Percentiles rank a stretch among this genome's conserved stretches.
These are phyloP conservation scores for Coracopsis vasa DNA, from an alignment of 2,113 vertebrate species.

Conservation along the genomic window DNA sequence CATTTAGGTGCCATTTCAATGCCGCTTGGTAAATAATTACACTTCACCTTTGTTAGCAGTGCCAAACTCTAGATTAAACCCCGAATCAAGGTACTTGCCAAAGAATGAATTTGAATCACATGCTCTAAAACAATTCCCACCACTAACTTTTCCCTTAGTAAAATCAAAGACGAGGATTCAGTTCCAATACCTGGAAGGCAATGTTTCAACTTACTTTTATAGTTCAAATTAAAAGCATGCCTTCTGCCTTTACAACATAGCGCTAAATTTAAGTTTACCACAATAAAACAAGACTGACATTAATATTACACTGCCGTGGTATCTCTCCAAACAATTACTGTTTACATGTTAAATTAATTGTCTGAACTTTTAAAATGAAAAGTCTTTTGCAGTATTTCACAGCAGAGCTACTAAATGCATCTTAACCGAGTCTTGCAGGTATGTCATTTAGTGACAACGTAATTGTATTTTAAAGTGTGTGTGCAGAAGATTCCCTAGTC, in stretches of 20 bases:
- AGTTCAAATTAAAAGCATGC: constrained; percentile 29
- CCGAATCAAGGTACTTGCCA: neutral
- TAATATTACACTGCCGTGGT: neutral
- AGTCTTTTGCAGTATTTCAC: neutral
- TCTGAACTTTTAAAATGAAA: neutral
- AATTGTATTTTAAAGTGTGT: neutral
- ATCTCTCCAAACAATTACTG: constrained; percentile 4
- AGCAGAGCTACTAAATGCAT: neutral
- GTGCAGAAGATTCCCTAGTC: neutral
- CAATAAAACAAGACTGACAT: neutral
- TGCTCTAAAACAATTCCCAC: neutral
- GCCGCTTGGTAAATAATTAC: neutral
- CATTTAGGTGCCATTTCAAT: neutral
- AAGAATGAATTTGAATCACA: neutral
- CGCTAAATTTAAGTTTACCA: constrained; percentile 35
- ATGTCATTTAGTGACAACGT: neutral
- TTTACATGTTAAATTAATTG: neutral
- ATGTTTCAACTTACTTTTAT: neutral
- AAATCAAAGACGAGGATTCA: neutral
- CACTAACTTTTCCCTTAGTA: neutral
- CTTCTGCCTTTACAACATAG: neutral
- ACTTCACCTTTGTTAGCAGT: neutral
- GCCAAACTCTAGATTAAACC: neutral
- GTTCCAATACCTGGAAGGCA: neutral
- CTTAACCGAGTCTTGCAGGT: neutral